Evolutionary conservation across 2,797 vertebrate genomes (phyloP), one percentile per base, ranked within the genome.

Genomic region (Sebastiscus tertius): DNA sequence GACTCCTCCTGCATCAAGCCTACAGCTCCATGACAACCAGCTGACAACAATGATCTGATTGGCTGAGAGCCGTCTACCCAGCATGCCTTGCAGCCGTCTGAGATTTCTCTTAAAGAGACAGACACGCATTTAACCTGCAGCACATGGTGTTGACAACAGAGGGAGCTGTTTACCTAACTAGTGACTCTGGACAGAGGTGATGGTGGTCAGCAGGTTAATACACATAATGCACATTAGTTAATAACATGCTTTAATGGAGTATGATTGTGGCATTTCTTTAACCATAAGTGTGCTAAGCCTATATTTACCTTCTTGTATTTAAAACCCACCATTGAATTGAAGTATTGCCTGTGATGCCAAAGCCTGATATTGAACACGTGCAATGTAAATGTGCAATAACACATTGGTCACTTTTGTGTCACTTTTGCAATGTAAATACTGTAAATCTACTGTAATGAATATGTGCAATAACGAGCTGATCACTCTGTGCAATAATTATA

Each of bases 11-110:
- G 1, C 46, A 12, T 26, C 36, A 13, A 39, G 36, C 12, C 36
- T 39, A 14, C 36, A 39, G 13, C 75, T 42, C 81, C 87, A 75
- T 92, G 73, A 84, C 90, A 86, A 94, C 89, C 63, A 49, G 18
- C 59, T 71, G 36, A 61, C 82, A 91, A 87, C 86, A 83, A 79
- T 22, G 71, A 67, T 60, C 33, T 89, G 87, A 95, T 95, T 95
- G 94, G 94, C 70, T 91, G 70, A 4, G 6, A 59, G 11, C 0
- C 1, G 12, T 16, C 18, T 84, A 87, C 88, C 90, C 92, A 79
- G 24, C 72, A 88, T 83, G 60, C 89, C 3, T 31, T 80, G 69
- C 52, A 2, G n/a, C 7, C 4, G 8, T 3, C 29, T 0, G 13
- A 18, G 16, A 1, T 2, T 39, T 75, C 69, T 75, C 70, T 93